A percentile compares a stretch with the other conserved stretches of the same genome.
These are phyloP conservation scores for Paramormyrops kingsleyae DNA, from an alignment of 2,113 vertebrate species.

Conservation along the genomic window DNA sequence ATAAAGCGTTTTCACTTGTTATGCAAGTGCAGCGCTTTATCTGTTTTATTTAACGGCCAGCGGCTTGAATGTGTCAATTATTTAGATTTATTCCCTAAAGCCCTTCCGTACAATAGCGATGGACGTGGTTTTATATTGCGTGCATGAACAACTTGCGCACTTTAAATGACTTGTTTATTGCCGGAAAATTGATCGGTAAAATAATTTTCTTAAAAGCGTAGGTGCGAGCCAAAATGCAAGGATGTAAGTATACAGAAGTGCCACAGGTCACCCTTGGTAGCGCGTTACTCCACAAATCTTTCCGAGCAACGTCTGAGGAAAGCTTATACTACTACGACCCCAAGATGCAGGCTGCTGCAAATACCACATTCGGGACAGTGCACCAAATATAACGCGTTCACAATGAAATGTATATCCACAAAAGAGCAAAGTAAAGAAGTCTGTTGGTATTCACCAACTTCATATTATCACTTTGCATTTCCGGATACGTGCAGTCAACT, in stretches of 20 bases:
- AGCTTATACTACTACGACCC: slow-evolving; percentile 45
- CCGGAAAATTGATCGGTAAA: background rate
- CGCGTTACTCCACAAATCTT: background rate
- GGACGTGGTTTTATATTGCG: background rate
- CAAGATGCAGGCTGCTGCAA: slow-evolving; percentile 46
- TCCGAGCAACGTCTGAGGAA: slow-evolving; percentile 8
- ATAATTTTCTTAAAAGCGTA: background rate
- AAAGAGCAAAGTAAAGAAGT: background rate
- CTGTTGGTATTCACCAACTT: background rate
- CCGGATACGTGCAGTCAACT: background rate
- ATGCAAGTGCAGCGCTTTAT: background rate
- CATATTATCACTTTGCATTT: background rate
- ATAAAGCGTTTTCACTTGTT: background rate
- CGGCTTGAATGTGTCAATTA: background rate
- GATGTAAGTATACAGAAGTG: background rate
- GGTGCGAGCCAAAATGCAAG: background rate
- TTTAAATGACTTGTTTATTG: background rate
- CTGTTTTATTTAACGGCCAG: background rate
- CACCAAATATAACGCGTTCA: background rate
- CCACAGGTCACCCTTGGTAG: slow-evolving; percentile 3
- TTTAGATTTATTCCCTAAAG: background rate
- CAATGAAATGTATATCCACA: background rate
- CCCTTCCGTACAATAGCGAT: background rate
- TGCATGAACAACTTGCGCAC: background rate
- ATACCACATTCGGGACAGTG: slow-evolving; percentile 34